Base-by-base conservation (phyloP, 2,888 invertebrate species). In the Calameuta filiformis region DNA sequence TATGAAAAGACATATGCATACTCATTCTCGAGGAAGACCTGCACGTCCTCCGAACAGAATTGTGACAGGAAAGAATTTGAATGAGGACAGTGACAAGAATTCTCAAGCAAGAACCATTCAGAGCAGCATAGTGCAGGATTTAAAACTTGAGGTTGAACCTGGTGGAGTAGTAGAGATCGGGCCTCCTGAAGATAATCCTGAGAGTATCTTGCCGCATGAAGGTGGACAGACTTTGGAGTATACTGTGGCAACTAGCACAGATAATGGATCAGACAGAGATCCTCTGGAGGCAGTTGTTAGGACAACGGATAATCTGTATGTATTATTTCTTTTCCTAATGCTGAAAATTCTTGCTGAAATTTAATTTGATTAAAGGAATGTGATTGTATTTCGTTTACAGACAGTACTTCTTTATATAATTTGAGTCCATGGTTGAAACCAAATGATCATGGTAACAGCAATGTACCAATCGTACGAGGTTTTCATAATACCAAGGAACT, bases 1-100 rank as follows among this genome's bases (percentile, higher is more conserved):
- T 90, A 94, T 97, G 92, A 95, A 96, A 77, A 93, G 97, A 0
- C 97, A 97, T 89, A 92, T 94, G 89, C 94, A 94, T 76, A 95
- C 95, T 0, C 97, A 97, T 90, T 93, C 92, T 0, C 92, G 92
- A 1, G 83, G 88, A 68, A 86, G 89, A 77, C 81, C 88, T 12
- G 87, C 85, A 4, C 84, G 87, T 33, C 83, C 88, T 11, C 73
- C 76, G 6, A 79, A 68, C 76, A 83, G 68, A 15, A 37, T 31
- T n/a, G 35, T 23, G 11, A 35, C 73, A 76, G 78, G 68, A 83
- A 86, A 78, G 79, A 83, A 9, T 80, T 74, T 33, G 37, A 73
- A 15, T 68, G 82, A 82, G 73, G 83, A 83, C 31, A 81, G 77
- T 73, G 81, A 84, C 56, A 81, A 80, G 33, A 75, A 74, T 6